phyloP scores from a whole-genome alignment of 2,888 invertebrate genomes.

The Meiosimyza decipiens region DNA sequence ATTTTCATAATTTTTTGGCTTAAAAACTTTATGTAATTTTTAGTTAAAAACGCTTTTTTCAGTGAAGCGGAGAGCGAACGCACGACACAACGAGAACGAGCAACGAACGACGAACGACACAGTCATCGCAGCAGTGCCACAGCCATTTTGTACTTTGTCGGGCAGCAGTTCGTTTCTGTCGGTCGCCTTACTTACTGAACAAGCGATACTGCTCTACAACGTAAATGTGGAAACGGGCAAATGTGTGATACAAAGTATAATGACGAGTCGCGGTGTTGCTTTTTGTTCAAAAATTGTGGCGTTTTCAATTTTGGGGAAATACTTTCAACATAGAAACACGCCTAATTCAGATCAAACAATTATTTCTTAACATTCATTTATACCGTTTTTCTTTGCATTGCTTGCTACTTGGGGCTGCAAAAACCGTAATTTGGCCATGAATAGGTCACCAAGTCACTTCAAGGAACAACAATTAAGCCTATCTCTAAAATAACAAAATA shows the following conservation, averaged over 20 bases:
- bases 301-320: background rate
- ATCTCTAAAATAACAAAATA: too few relatives aligned
- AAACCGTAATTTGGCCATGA: too few relatives aligned
- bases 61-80: conserved; percentile 44
- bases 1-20: conserved; percentile 20
- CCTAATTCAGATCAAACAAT: too few relatives aligned
- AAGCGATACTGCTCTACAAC: conserved; percentile 37
- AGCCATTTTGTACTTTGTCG: conserved; percentile 53
- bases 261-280: conserved; percentile 11
- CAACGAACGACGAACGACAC: conserved; percentile 55
- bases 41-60: conserved; percentile 26
- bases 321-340: background rate
- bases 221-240: conserved; percentile 22
- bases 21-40: conserved; percentile 30
- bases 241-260: conserved; percentile 21
- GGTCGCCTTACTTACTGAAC: conserved; percentile 33
- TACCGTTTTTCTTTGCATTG: too few relatives aligned
- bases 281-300: conserved; percentile 5
- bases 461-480: too few relatives aligned
- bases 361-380: too few relatives aligned
- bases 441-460: too few relatives aligned
- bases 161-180: conserved; percentile 28
- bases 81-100: conserved; percentile 50
- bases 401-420: too few relatives aligned
- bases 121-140: conserved; percentile 51